Evolutionary conservation across 2,113 vertebrate species (phyloP).

Genomic region (Paramormyrops kingsleyae): DNA sequence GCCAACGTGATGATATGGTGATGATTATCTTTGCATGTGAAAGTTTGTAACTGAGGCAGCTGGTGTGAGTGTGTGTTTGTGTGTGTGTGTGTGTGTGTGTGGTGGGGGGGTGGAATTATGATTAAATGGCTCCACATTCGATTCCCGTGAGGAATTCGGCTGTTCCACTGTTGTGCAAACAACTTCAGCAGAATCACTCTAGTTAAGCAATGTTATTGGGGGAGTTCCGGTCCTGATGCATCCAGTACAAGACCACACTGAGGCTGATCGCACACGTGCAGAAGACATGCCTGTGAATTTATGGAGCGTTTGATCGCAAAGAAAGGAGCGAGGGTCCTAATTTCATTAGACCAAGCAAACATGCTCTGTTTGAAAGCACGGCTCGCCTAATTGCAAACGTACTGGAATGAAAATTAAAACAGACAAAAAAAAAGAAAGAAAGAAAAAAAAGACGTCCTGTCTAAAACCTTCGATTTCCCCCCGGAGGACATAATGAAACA

Average conservation of each 20-base stretch:
- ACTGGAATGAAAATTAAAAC: constrained; percentile 42
- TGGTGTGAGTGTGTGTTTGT: background rate
- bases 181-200: background rate
- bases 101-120: background rate
- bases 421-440: constrained; percentile 18
- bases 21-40: background rate
- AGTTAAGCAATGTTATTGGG: background rate
- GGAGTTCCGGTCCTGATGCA: background rate
- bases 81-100: background rate
- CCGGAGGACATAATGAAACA: constrained; percentile 28
- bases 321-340: constrained; percentile 20
- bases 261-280: background rate
- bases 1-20: background rate
- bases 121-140: background rate
- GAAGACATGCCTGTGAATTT: constrained; percentile 23
- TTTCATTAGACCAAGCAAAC: constrained; percentile 31
- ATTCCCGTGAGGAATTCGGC: background rate
- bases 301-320: constrained; percentile 32
- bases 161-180: background rate
- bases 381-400: constrained; percentile 38
- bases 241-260: background rate
- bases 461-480: constrained; percentile 30
- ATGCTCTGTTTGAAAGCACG: constrained; percentile 28
- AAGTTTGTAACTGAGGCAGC: background rate
- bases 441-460: constrained; percentile 23